phyloP scores from a whole-genome alignment of 2,888 invertebrate species.

The Dasypogon diadema region DNA sequence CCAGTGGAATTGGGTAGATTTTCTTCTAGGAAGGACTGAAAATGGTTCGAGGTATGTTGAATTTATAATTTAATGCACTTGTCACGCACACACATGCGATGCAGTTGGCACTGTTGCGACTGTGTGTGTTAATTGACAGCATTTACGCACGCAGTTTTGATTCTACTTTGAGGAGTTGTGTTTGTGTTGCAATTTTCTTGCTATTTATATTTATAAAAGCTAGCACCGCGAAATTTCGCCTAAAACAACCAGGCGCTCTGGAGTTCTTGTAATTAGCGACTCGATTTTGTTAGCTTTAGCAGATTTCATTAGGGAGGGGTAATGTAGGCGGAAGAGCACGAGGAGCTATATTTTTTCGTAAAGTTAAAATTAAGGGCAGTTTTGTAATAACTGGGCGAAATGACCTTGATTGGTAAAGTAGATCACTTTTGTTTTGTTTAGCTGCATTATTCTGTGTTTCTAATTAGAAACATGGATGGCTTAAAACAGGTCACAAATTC shows the following conservation, averaged over 20 bases:
- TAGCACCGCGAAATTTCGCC: slow-evolving; percentile 8
- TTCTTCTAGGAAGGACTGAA: slow-evolving; percentile 26
- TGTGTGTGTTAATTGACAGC: background rate
- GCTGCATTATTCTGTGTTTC: too few relatives aligned
- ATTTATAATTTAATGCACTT: slow-evolving; percentile 7
- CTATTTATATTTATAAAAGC: slow-evolving; percentile 10
- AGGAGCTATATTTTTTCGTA: background rate
- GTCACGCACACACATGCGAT: background rate
- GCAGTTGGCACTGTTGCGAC: background rate
- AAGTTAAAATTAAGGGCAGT: slow-evolving; percentile 5
- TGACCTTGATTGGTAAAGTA: slow-evolving; percentile 16
- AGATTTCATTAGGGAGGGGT: background rate
- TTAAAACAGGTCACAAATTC: too few relatives aligned
- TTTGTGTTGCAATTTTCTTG: background rate
- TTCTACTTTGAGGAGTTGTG: background rate
- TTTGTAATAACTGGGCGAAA: slow-evolving; percentile 1
- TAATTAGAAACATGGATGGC: too few relatives aligned
- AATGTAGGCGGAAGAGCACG: background rate
- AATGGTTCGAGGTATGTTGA: slow-evolving; percentile 56
- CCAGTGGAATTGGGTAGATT: background rate
- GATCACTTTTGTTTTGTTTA: too few relatives aligned
- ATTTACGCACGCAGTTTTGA: background rate
- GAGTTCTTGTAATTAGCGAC: background rate
- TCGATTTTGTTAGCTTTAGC: background rate
- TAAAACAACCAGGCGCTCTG: background rate